phyloP scores from a whole-genome alignment of 2,797 vertebrate species.

The Chelidonichthys spinosus region DNA sequence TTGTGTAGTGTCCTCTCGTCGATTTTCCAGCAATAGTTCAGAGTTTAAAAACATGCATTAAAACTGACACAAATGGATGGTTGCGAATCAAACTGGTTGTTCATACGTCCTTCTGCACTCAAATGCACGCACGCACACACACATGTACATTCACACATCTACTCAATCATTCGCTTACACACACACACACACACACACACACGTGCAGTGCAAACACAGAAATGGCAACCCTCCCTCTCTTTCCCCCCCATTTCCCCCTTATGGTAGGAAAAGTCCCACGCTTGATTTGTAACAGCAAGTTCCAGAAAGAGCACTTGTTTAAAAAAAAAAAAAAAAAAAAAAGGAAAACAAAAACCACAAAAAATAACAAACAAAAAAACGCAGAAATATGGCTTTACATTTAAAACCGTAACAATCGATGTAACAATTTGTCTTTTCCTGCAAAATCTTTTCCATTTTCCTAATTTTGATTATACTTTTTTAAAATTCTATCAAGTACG shows the following conservation, averaged over 20 bases:
- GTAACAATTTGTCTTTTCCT: conserved; percentile 44
- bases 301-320: conserved; percentile 88
- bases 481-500: conserved; percentile 60
- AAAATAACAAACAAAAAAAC: conserved; percentile 53
- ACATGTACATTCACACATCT: conserved; percentile 24
- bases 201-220: conserved; percentile 76
- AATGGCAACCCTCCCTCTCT: conserved; percentile 64
- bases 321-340: conserved; percentile 47
- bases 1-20: conserved; percentile 66
- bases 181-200: conserved; percentile 35
- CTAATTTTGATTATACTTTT: conserved; percentile 61
- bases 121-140: conserved; percentile 30
- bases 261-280: conserved; percentile 74
- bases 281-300: conserved; percentile 86
- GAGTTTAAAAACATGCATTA: conserved; percentile 58
- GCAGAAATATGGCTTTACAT: conserved; percentile 86
- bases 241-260: conserved; percentile 17
- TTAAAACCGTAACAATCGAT: conserved; percentile 83
- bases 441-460: conserved; percentile 53
- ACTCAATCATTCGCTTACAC: conserved; percentile 31
- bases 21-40: conserved; percentile 62
- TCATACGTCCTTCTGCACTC: conserved; percentile 69
- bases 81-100: conserved; percentile 67
- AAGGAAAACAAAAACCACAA: conserved; percentile 10
- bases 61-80: conserved; percentile 71